Conservation (phyloP, 1,140 invertebrate species). For the Plodia interpunctella region DNA sequence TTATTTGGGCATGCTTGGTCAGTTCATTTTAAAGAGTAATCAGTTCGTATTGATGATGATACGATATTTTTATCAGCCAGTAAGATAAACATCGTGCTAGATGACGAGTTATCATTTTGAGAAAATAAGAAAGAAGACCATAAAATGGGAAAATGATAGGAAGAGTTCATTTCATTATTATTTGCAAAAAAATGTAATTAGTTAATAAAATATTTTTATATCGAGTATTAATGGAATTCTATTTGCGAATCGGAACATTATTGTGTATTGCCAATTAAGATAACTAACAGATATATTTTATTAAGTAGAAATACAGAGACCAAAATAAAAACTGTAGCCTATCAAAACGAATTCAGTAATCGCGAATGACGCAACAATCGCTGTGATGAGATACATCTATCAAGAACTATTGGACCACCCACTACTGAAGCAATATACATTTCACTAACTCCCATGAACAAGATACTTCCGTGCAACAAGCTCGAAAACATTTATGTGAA, state of each 20-base stretch:
- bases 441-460: constrained; percentile 3
- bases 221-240: not conserved
- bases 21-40: not conserved
- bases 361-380: not conserved
- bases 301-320: not conserved
- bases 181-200: no score
- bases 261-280: no score
- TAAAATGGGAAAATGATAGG: no score
- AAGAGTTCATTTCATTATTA: no score
- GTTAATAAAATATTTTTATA: not conserved
- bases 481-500: not conserved
- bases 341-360: not conserved
- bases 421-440: constrained; percentile 10
- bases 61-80: no score
- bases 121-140: no score
- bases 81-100: no score
- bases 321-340: not conserved
- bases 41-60: not conserved
- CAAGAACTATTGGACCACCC: constrained; percentile 10
- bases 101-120: no score
- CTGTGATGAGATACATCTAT: constrained; percentile 11
- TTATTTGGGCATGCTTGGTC: constrained; percentile 7
- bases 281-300: not conserved
- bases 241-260: no score
- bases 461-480: constrained; percentile 7